Evolutionary conservation across 2,113 vertebrate genomes (phyloP).

Genomic region (Pelusios castaneus): DNA sequence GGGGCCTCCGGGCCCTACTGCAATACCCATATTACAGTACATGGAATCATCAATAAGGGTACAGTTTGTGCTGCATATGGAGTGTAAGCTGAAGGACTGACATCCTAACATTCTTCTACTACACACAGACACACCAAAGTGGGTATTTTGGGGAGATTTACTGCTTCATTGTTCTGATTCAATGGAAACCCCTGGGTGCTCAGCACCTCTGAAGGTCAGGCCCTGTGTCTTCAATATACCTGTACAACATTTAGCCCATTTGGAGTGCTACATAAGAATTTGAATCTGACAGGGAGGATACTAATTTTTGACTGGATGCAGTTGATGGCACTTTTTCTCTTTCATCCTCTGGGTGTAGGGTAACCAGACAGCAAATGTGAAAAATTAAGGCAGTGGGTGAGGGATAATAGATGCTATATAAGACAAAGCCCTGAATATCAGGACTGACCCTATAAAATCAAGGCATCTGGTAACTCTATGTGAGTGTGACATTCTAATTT

Average conservation of each 20-base stretch:
- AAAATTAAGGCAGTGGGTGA: too few relatives aligned
- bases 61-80: background rate
- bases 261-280: background rate
- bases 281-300: background rate
- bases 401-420: too few relatives aligned
- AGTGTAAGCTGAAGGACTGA: background rate
- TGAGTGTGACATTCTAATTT: background rate
- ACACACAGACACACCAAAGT: rapidly evolving
- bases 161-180: rapidly evolving
- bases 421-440: too few relatives aligned
- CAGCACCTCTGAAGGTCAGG: background rate
- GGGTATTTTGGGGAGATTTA: background rate
- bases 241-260: background rate
- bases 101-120: background rate
- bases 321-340: background rate
- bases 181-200: background rate
- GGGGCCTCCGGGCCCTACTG: background rate
- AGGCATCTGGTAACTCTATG: too few relatives aligned
- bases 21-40: too few relatives aligned
- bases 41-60: too few relatives aligned
- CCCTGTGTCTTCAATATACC: background rate
- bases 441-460: too few relatives aligned
- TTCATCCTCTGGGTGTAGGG: background rate
- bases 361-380: too few relatives aligned
- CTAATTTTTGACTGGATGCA: rapidly evolving